Conservation (phyloP, 2,797 vertebrate genomes). For the Cottoperca gobio region DNA sequence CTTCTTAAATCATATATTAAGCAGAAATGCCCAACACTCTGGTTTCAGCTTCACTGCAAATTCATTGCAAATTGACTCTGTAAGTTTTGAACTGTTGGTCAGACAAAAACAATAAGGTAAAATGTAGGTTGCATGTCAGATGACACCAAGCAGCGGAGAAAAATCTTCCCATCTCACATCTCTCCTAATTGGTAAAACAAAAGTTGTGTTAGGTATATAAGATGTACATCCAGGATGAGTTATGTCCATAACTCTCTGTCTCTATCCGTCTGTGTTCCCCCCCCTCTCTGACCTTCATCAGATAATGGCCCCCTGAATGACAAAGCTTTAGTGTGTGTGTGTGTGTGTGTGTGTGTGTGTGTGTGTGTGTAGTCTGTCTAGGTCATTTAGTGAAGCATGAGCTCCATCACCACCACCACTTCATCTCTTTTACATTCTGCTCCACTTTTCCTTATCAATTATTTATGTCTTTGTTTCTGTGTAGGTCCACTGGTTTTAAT, state of each 20-base stretch:
- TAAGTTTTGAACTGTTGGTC: too few relatives aligned
- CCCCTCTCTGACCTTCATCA: slow-evolving; percentile 26
- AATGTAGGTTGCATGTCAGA: background rate
- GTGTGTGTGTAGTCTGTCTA: slow-evolving; percentile 6
- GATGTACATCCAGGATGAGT: background rate
- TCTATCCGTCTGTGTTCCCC: background rate
- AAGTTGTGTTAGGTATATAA: background rate
- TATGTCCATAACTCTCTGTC: background rate
- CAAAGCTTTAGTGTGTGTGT: background rate
- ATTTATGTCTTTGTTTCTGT: slow-evolving; percentile 1
- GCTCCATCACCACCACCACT: slow-evolving; percentile 15
- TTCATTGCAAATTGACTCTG: too few relatives aligned
- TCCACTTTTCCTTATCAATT: slow-evolving; percentile 40
- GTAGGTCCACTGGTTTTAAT: background rate
- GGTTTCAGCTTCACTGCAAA: too few relatives aligned
- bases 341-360: slow-evolving; percentile 10
- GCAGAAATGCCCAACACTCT: too few relatives aligned
- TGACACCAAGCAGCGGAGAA: background rate
- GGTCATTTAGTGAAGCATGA: slow-evolving; percentile 48
- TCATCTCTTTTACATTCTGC: slow-evolving; percentile 50
- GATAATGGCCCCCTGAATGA: slow-evolving; percentile 13
- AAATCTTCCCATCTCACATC: background rate
- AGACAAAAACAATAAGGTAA: too few relatives aligned
- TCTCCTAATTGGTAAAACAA: background rate
- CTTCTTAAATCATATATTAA: too few relatives aligned